phyloP scores from a whole-genome alignment of 2,888 invertebrate genomes.

The Scotopteryx bipunctaria region DNA sequence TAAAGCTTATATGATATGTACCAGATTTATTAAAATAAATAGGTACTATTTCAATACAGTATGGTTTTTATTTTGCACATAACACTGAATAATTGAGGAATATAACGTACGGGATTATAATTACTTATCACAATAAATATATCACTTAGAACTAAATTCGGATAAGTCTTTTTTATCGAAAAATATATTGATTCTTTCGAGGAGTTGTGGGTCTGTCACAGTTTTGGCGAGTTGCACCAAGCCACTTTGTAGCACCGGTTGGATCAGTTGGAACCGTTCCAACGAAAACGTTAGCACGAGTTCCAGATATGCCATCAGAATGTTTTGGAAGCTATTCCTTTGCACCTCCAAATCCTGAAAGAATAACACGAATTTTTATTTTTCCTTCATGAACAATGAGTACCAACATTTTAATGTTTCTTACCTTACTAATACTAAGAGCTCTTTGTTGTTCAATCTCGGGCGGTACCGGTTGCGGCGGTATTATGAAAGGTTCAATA shows the following conservation, averaged over 20 bases:
- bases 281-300: conserved; percentile 86
- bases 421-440: conserved; percentile 91
- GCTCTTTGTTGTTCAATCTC: conserved; percentile 93
- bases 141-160: conserved; percentile 71
- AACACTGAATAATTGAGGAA: conserved; percentile 71
- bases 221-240: conserved; percentile 73
- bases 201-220: conserved; percentile 74
- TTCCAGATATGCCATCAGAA: conserved; percentile 93
- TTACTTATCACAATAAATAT: conserved; percentile 68
- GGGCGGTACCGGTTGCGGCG: conserved; percentile 89
- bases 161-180: conserved; percentile 79
- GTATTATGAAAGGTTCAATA: conserved; percentile 72
- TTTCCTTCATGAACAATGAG: conserved; percentile 20
- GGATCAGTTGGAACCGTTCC: conserved; percentile 81
- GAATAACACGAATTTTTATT: background rate
- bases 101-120: conserved; percentile 56
- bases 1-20: conserved; percentile 43
- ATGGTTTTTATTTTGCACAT: conserved; percentile 70
- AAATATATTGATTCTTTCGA: conserved; percentile 80
- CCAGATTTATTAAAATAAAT: conserved; percentile 58
- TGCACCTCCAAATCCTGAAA: conserved; percentile 92
- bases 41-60: conserved; percentile 46
- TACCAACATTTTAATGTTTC: conserved; percentile 12
- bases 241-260: conserved; percentile 71
- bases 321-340: conserved; percentile 92